phyloP scores from a whole-genome alignment of 2,888 invertebrate species.

The Protophormia terraenovae region DNA sequence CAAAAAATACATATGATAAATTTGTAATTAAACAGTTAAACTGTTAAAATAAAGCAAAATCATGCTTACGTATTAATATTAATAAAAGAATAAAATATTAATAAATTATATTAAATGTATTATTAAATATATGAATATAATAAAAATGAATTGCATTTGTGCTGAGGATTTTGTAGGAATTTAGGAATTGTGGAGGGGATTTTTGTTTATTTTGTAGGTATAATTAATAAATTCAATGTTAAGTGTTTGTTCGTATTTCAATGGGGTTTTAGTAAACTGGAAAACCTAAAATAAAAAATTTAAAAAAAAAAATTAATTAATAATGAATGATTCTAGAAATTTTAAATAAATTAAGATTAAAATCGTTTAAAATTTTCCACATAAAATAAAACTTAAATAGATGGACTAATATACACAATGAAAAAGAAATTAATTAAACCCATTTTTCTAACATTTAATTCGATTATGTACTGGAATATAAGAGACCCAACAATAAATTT shows the following conservation, averaged over 20 bases:
- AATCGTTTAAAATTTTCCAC: too few species aligned
- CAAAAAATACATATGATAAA: slow-evolving; percentile 20
- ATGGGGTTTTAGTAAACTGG: slow-evolving; percentile 73
- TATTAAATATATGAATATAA: slow-evolving; percentile 8
- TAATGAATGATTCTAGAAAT: neutral
- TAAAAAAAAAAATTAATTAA: slow-evolving; percentile 38
- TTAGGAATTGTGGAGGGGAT: neutral
- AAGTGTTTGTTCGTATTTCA: slow-evolving; percentile 31
- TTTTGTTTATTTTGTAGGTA: neutral
- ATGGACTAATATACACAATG: too few species aligned
- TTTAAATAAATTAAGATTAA: neutral
- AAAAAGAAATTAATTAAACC: too few species aligned
- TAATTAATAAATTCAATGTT: slow-evolving; percentile 22
- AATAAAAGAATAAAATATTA: neutral
- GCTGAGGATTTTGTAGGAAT: neutral
- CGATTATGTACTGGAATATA: too few species aligned
- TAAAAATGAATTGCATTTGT: slow-evolving; percentile 22
- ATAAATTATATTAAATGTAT: too few species aligned
- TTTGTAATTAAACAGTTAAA: slow-evolving; percentile 39
- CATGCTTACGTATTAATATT: neutral
- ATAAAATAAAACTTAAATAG: too few species aligned
- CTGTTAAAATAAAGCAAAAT: slow-evolving; percentile 48
- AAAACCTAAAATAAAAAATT: slow-evolving; percentile 76
- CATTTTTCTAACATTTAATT: too few species aligned
- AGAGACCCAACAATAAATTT: too few species aligned